phyloP scores from a whole-genome alignment of 2,113 vertebrate species.

The Otolemur garnettii region DNA sequence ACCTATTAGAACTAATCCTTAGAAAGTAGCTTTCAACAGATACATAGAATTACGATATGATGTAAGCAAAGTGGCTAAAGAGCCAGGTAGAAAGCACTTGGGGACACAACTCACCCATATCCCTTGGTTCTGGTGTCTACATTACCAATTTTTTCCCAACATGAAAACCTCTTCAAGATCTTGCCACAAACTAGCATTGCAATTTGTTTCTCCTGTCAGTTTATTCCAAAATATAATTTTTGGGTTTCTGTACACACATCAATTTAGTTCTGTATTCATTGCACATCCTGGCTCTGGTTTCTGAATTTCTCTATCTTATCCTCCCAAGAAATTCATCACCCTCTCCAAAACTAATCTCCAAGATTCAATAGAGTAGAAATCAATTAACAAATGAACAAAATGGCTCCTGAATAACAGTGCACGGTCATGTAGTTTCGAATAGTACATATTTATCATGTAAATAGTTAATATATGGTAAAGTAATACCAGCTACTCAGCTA shows the following conservation, averaged over 20 bases:
- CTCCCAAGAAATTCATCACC: neutral
- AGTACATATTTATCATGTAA: neutral
- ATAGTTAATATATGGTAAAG: neutral
- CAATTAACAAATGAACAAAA: conserved; percentile 33
- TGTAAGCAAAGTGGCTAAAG: neutral
- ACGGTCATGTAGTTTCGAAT: conserved; percentile 37
- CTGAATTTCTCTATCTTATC: neutral
- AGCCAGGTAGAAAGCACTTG: neutral
- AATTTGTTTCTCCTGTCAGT: neutral
- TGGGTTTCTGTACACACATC: neutral
- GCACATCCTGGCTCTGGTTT: neutral
- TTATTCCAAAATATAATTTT: neutral
- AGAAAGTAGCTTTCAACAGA: conserved; percentile 38
- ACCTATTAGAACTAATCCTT: conserved; percentile 9
- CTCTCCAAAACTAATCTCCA: neutral
- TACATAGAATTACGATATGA: neutral
- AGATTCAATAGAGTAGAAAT: neutral
- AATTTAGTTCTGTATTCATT: neutral
- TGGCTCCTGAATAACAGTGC: neutral
- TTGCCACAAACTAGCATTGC: neutral
- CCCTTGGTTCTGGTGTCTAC: neutral
- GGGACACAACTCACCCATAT: neutral
- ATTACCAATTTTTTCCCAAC: neutral
- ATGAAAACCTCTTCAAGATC: neutral
- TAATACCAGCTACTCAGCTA: neutral